These are phyloP conservation scores for Osmerus mordax DNA, from an alignment of 2,113 vertebrate species.

Conservation along the genomic window DNA sequence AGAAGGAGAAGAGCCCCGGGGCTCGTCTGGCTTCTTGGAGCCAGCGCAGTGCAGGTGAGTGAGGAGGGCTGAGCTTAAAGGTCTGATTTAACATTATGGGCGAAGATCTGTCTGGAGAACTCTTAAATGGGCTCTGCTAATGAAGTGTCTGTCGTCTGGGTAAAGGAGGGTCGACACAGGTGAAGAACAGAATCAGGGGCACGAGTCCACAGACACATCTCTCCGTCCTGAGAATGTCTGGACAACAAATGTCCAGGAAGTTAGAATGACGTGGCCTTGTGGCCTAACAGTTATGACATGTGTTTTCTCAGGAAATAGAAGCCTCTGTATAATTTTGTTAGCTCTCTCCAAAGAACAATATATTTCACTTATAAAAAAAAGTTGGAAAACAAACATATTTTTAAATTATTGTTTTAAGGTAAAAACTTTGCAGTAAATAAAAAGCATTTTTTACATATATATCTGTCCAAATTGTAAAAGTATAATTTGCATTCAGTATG, in stretches of 20 bases:
- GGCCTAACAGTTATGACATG: conserved; percentile 32
- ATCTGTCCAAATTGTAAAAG: conserved; percentile 27
- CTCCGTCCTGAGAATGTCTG: no score
- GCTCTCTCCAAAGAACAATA: conserved; percentile 43
- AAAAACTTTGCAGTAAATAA: conserved; percentile 32
- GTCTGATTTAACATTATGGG: no score
- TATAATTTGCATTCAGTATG: not conserved
- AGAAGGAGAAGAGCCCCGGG: conserved; percentile 52
- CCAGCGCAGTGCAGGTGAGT: conserved; percentile 61
- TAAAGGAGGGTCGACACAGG: no score
- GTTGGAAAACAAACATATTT: conserved; percentile 35
- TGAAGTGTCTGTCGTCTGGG: no score
- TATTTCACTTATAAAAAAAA: conserved; percentile 40
- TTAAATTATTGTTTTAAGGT: conserved; percentile 45
- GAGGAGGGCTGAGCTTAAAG: conserved; percentile 27
- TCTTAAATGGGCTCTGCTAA: no score
- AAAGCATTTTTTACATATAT: conserved; percentile 7
- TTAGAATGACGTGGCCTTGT: no score
- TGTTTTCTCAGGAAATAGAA: conserved; percentile 43
- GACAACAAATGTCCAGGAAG: no score
- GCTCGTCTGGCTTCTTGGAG: conserved; percentile 47
- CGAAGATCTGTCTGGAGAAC: no score
- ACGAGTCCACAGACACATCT: no score
- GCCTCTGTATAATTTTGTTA: conserved; percentile 32
- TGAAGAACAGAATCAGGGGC: no score